phyloP scores from a whole-genome alignment of 2,113 vertebrate genomes.

The Perca schrenkii region DNA sequence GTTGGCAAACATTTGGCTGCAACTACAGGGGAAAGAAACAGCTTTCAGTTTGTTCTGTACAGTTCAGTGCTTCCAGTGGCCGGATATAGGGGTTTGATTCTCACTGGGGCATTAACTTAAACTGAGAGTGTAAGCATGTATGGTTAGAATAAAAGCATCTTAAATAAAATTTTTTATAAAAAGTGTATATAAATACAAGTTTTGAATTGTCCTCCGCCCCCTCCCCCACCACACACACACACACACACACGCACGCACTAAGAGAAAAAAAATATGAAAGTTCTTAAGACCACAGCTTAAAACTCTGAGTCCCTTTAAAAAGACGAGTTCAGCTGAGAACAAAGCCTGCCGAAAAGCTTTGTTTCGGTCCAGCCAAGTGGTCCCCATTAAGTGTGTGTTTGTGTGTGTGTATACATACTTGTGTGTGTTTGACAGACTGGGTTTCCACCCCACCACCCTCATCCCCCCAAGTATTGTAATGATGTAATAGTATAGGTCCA shows the following conservation, averaged over 20 bases:
- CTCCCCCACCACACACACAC: too few species aligned
- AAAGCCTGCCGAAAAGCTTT: conserved; percentile 65
- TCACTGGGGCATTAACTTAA: background rate
- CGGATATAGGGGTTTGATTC: background rate
- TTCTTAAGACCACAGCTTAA: conserved; percentile 43
- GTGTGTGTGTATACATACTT: conserved; percentile 37
- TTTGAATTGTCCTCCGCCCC: background rate
- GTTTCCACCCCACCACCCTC: conserved; percentile 1
- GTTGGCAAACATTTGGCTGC: conserved; percentile 25
- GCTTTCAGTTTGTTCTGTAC: conserved; percentile 29
- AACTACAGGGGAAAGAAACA: conserved; percentile 1
- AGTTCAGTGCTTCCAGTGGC: background rate
- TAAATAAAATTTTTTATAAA: too few species aligned
- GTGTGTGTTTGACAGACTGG: conserved; percentile 40
- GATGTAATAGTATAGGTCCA: conserved; percentile 47
- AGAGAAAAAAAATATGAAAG: conserved; percentile 15
- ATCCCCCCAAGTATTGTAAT: background rate
- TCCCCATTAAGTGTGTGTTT: conserved; percentile 64
- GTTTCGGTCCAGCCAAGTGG: conserved; percentile 77
- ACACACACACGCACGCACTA: too few species aligned
- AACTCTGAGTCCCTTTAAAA: conserved; percentile 44
- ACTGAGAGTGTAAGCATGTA: background rate
- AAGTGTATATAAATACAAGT: background rate
- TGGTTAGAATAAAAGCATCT: background rate
- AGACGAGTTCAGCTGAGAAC: conserved; percentile 70